Evolutionary conservation across 2,888 invertebrate species (phyloP).

Genomic region (Amphipyra tragopoginis): DNA sequence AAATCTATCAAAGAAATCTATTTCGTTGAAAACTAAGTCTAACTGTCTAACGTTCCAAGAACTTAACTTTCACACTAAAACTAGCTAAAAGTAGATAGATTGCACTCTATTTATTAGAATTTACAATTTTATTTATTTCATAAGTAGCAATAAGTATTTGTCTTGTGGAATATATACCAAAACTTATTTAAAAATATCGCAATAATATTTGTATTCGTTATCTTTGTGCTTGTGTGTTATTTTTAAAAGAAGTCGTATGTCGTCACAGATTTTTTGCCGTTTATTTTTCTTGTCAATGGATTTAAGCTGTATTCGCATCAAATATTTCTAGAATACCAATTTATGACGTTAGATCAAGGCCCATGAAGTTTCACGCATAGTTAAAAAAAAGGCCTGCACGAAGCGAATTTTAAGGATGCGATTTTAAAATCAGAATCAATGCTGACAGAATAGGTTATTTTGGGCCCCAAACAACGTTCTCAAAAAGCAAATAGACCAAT

Average conservation of each 20-base stretch:
- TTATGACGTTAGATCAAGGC: no score
- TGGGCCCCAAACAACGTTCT: background rate
- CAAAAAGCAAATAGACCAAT: background rate
- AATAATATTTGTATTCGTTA: conserved; percentile 38
- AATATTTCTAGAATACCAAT: no score
- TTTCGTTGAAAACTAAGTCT: conserved; percentile 50
- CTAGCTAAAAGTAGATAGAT: conserved; percentile 71
- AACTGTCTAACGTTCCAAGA: conserved; percentile 57
- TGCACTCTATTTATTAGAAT: conserved; percentile 71
- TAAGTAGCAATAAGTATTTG: conserved; percentile 52
- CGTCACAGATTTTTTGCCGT: background rate
- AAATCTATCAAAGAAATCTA: conserved; percentile 28
- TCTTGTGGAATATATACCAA: conserved; percentile 51
- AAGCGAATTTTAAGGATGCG: no score
- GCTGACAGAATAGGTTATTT: background rate
- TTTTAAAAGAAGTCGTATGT: conserved; percentile 47
- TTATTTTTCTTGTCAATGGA: background rate
- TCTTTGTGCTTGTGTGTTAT: conserved; percentile 34
- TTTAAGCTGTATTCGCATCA: no score
- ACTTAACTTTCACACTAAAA: conserved; percentile 68
- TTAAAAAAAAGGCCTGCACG: no score
- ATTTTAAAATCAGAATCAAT: no score
- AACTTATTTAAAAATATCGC: conserved; percentile 39
- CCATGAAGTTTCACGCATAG: no score
- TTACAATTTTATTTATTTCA: conserved; percentile 58